phyloP scores from a whole-genome alignment of 1,140 invertebrate genomes.

The Ostrea denselamellosa region DNA sequence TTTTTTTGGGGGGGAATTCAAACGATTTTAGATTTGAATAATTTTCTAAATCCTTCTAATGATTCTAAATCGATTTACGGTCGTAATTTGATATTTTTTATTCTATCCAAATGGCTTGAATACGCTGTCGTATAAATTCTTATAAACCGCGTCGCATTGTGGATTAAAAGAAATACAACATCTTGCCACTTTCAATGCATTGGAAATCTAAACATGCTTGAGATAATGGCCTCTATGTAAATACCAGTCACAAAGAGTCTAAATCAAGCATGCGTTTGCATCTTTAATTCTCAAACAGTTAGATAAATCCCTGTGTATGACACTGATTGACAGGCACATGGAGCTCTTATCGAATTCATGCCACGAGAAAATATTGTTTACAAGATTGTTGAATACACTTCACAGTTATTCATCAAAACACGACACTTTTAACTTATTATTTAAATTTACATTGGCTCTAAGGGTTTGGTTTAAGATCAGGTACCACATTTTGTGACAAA shows the following conservation, averaged over 20 bases:
- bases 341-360: constrained; percentile 34
- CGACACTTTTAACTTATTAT: constrained; percentile 34
- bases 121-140: neutral
- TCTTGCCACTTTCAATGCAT: constrained; percentile 35
- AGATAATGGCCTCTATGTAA: constrained; percentile 28
- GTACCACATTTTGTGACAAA: constrained; percentile 22
- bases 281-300: constrained; percentile 27
- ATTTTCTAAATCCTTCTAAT: no score
- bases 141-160: neutral
- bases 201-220: constrained; percentile 33
- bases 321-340: constrained; percentile 38
- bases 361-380: constrained; percentile 38
- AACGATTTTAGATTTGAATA: no score
- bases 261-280: constrained; percentile 32
- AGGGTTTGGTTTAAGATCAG: neutral
- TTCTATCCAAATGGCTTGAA: no score
- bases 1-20: no score
- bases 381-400: constrained; percentile 38
- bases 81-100: no score
- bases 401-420: constrained; percentile 35
- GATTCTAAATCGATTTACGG: no score
- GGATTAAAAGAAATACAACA: neutral
- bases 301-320: constrained; percentile 13
- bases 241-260: constrained; percentile 24
- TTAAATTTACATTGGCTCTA: constrained; percentile 24